Evolutionary conservation across 2,113 vertebrate species (phyloP).

Genomic region (Marmota flaviventris): DNA sequence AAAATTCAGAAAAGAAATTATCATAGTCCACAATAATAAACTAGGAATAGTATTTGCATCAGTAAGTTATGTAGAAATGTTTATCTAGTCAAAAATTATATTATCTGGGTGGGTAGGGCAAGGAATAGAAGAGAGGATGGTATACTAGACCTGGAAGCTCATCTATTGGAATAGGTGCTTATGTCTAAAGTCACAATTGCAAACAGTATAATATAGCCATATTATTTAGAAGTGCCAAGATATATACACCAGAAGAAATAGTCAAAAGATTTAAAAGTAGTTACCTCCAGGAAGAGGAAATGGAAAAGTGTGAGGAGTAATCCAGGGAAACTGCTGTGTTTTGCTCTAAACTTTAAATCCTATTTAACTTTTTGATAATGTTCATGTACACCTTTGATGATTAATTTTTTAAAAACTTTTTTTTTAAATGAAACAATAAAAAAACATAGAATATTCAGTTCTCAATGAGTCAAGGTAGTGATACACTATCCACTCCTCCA

Average conservation of each 20-base stretch:
- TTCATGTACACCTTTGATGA: not conserved
- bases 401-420: not conserved
- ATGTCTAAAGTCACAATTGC: conserved; percentile 21
- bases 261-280: not conserved
- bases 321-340: not conserved
- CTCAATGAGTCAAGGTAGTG: not conserved
- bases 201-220: not conserved
- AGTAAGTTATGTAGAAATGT: not conserved
- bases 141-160: not conserved
- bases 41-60: not conserved
- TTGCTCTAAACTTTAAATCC: conserved; percentile 12
- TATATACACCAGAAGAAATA: not conserved
- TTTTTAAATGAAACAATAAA: conserved; percentile 30
- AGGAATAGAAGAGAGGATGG: not conserved
- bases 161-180: not conserved
- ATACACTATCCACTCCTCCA: not conserved
- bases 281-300: not conserved
- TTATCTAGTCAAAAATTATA: not conserved
- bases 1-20: conserved; percentile 27
- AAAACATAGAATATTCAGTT: not conserved
- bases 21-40: not conserved
- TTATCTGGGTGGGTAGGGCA: not conserved
- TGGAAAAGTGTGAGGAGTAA: not conserved
- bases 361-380: conserved; percentile 44
- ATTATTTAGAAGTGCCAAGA: conserved; percentile 30